Evolutionary conservation across 2,888 invertebrate genomes (phyloP).

Genomic region (Aphelenchoides bicaudatus): DNA sequence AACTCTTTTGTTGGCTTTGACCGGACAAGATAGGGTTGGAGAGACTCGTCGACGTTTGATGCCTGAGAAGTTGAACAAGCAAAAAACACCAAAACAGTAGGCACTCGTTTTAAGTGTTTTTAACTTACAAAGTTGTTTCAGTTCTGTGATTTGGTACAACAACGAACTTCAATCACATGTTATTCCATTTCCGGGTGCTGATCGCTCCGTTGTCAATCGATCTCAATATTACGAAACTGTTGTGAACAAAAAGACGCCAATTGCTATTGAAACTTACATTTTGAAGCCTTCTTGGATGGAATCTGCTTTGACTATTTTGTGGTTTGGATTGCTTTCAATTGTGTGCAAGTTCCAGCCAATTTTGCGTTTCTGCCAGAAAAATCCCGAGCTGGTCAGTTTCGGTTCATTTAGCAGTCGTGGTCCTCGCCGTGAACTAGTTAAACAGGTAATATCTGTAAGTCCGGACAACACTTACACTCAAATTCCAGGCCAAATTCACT

Average conservation of each 20-base stretch:
- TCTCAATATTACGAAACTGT: conserved; percentile 75
- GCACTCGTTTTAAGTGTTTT: neutral
- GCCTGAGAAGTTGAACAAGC: conserved; percentile 65
- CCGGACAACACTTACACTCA: neutral
- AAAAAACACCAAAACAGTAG: conserved; percentile 36
- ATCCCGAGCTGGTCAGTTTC: conserved; percentile 74
- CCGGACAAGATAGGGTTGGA: conserved; percentile 68
- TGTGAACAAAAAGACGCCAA: conserved; percentile 71
- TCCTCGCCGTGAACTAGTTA: conserved; percentile 63
- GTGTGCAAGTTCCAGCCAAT: no score
- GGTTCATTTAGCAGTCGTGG: conserved; percentile 64
- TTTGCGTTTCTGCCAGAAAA: conserved; percentile 64
- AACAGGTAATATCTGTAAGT: no score
- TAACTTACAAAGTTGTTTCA: neutral
- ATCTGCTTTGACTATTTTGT: no score
- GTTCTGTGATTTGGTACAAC: conserved; percentile 1
- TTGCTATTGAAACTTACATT: conserved; percentile 68
- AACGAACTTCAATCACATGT: neutral
- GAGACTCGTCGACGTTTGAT: conserved; percentile 71
- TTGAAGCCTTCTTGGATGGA: no score
- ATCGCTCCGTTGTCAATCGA: conserved; percentile 64
- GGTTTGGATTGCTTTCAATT: no score
- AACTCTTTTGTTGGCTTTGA: conserved; percentile 74
- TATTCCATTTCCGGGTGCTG: conserved; percentile 16
- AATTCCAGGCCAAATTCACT: conserved; percentile 66